phyloP scores from a whole-genome alignment of 2,113 vertebrate genomes.

The Phoenicopterus ruber region DNA sequence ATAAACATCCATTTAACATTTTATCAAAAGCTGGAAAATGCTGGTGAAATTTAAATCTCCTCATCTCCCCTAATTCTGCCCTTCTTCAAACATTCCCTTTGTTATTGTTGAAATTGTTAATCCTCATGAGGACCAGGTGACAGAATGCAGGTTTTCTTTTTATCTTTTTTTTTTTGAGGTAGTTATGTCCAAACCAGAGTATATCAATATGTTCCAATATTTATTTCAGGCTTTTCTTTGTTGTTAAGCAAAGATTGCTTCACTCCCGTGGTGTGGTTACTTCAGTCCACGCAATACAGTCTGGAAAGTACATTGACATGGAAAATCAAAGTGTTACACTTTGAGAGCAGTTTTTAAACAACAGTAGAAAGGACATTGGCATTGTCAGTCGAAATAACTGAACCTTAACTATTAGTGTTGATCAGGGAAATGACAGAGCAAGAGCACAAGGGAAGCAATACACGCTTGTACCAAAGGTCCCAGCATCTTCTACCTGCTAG shows the following conservation, averaged over 20 bases:
- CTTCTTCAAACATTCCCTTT: neutral
- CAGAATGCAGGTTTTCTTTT: neutral
- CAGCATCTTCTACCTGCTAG: neutral
- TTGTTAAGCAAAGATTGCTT: constrained; percentile 11
- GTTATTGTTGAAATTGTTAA: neutral
- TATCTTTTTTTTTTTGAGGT: neutral
- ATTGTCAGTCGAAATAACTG: neutral
- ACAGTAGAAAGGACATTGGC: neutral
- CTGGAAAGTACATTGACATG: neutral
- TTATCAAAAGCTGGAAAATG: constrained; percentile 27
- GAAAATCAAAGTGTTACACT: neutral
- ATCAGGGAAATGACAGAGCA: neutral
- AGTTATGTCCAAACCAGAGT: neutral
- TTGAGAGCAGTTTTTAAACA: neutral
- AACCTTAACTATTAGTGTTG: neutral
- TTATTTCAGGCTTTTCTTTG: constrained; percentile 15
- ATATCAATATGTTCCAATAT: neutral
- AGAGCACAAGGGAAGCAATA: neutral
- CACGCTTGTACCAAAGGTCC: neutral
- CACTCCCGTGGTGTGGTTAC: neutral
- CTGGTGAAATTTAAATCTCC: neutral
- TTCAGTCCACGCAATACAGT: neutral
- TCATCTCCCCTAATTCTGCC: neutral
- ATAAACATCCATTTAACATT: constrained; percentile 21
- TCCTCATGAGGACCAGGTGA: neutral